Base-by-base conservation (phyloP, 2,888 invertebrate species). In the Drosophila testacea region DNA sequence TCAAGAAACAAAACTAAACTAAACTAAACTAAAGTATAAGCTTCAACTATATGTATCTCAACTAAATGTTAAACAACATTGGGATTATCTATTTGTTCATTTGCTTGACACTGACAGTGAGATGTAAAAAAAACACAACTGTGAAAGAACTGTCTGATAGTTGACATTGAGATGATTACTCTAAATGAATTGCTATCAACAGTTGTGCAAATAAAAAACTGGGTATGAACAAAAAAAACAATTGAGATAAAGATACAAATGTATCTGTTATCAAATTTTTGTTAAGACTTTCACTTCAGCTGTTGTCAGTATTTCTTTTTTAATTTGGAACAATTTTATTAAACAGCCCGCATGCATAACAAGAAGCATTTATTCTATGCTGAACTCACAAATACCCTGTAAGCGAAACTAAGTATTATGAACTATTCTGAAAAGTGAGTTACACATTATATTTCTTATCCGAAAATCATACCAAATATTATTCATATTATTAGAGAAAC, bases 201-300 rank as follows among this genome's bases (percentile, higher is more conserved):
- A 73, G 16, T 60, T 73, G 75, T 52, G 69, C 55, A 55, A 62
- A 62, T 44, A 62, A 30, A 16, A 34, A n/a, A 28, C 27, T 46
- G 39, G 10, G 32, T 6, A 30, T 30, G 30, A 32, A 6, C 6
- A 6, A 32, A n/a, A 36, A 34, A 41, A 42, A 46, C 51, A 64
- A 36, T 34, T 46, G 39, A n/a, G 27, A 41, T 36, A 55, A 46
- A 50, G 7, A 41, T 36, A 51, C 30, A 11, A 46, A 22, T 30
- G 22, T 42, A 50, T n/a, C 10, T 56, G 51, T 46, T 55, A 59
- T 72, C 54, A 63, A 36, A 55, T 55, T 22, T 30, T 22, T 30
- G 30, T 7, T 22, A 1, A 44, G 56, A 73, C 72, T 78, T 73
- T 66, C 74, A 60, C 56, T 44, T 38, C 27, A 65, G 50, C 46